Conservation (phyloP, 2,113 vertebrate genomes). For the Rhinopithecus roxellana region DNA sequence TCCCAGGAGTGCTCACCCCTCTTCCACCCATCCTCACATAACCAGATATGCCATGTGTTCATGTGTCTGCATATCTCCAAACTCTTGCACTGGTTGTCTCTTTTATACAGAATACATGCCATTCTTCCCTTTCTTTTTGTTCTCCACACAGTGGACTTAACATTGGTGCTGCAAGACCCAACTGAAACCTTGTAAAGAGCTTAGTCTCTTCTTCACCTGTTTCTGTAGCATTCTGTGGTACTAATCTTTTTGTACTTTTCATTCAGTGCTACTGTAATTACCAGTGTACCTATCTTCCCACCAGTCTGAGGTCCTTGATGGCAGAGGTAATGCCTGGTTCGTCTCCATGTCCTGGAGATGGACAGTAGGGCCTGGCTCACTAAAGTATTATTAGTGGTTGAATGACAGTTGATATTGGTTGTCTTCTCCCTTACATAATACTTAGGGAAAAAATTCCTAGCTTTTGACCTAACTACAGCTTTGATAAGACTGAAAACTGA, state of each 20-base stretch:
- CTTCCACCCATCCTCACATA: neutral
- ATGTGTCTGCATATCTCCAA: neutral
- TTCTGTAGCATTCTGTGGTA: neutral
- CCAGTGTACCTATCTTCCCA: neutral
- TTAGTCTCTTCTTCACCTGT: neutral
- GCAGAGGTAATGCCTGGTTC: neutral
- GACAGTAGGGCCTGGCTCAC: neutral
- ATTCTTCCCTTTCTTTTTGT: neutral
- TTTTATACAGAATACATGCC: neutral
- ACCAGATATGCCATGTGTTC: neutral
- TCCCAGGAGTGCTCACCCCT: neutral
- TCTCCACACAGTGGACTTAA: neutral
- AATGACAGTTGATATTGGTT: neutral
- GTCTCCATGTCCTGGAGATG: neutral
- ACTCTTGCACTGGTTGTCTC: neutral
- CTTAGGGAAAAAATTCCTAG: neutral
- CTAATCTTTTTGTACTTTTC: neutral
- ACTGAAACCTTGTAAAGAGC: neutral
- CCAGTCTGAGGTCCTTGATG: neutral
- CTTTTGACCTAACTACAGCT: neutral
- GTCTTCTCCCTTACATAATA: neutral
- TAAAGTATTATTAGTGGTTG: neutral
- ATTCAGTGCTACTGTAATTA: neutral
- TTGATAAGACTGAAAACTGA: neutral
- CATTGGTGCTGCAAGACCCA: neutral